Conservation (phyloP, 2,113 vertebrate genomes). For the Austrofundulus limnaeus region DNA sequence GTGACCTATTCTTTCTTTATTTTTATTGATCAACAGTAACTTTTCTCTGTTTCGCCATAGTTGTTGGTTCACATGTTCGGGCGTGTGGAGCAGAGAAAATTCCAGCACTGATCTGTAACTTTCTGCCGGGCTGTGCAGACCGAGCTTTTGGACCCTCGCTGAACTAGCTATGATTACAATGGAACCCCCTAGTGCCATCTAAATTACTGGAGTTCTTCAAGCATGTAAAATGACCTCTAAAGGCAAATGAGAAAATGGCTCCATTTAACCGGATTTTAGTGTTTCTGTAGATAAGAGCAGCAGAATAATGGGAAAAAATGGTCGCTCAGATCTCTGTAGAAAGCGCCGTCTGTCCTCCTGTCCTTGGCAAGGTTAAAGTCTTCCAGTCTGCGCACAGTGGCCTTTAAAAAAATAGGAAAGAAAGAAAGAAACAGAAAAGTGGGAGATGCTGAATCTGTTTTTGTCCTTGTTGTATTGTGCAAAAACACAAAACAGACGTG, state of each 20-base stretch:
- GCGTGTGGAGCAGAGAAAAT: constrained; percentile 30
- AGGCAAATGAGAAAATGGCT: constrained; percentile 78
- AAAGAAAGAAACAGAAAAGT: constrained; percentile 18
- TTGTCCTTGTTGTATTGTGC: constrained; percentile 41
- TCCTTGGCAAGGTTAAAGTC: constrained; percentile 72
- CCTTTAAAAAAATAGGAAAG: constrained; percentile 23
- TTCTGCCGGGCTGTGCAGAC: constrained; percentile 32
- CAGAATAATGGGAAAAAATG: constrained; percentile 72
- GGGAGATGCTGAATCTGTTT: constrained; percentile 37
- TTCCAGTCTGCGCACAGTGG: constrained; percentile 47
- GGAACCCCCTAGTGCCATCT: constrained; percentile 56
- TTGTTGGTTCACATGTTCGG: constrained; percentile 49
- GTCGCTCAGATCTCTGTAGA: constrained; percentile 65
- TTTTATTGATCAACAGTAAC: constrained; percentile 37
- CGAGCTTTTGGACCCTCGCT: constrained; percentile 36
- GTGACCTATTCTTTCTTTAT: constrained; percentile 37
- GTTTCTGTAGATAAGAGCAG: constrained; percentile 77
- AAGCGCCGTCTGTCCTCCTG: constrained; percentile 50
- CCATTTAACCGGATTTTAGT: constrained; percentile 77
- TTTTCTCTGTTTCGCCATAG: constrained; percentile 28
- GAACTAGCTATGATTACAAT: constrained; percentile 59
- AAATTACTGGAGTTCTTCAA: constrained; percentile 70
- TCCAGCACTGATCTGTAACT: constrained; percentile 45
- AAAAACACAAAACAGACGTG: constrained; percentile 54
- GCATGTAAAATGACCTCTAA: constrained; percentile 76